These are phyloP conservation scores for Toxotes lorentzi DNA, from an alignment of 2,797 vertebrate species.

Conservation along the genomic window DNA sequence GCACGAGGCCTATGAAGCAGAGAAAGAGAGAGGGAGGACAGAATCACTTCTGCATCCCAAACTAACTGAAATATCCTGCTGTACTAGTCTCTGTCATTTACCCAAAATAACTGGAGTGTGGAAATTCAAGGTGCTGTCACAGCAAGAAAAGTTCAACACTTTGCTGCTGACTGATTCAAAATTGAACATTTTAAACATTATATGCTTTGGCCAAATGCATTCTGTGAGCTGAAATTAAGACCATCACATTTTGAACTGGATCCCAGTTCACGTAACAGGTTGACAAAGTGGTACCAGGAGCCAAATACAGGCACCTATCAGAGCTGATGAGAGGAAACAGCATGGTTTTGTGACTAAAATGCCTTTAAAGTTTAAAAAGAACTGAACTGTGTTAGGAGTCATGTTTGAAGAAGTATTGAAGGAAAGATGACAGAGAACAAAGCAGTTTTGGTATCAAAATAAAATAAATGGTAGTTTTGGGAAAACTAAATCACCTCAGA, in stretches of 20 bases:
- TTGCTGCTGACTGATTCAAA: background rate
- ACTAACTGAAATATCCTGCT: background rate
- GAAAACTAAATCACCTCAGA: background rate
- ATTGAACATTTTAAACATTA: background rate
- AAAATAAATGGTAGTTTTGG: background rate
- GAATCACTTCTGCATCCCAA: constrained; percentile 54
- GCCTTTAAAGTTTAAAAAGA: too few relatives aligned
- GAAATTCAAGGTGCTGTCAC: background rate
- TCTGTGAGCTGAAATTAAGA: background rate
- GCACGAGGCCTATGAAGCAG: constrained; percentile 51
- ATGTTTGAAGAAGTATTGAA: background rate
- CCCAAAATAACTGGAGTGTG: background rate
- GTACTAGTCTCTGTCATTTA: background rate
- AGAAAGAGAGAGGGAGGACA: constrained; percentile 44
- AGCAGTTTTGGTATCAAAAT: background rate
- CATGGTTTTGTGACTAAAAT: too few relatives aligned
- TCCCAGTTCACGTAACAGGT: background rate
- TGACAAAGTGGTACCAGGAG: background rate
- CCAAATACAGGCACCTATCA: background rate
- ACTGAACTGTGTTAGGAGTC: background rate
- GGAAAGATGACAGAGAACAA: constrained; percentile 9
- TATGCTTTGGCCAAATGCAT: background rate
- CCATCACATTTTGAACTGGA: background rate
- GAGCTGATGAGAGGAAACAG: too few relatives aligned
- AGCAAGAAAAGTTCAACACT: background rate